Base-by-base conservation (phyloP, 2,113 vertebrate genomes). In the Myrmecophaga tridactyla region DNA sequence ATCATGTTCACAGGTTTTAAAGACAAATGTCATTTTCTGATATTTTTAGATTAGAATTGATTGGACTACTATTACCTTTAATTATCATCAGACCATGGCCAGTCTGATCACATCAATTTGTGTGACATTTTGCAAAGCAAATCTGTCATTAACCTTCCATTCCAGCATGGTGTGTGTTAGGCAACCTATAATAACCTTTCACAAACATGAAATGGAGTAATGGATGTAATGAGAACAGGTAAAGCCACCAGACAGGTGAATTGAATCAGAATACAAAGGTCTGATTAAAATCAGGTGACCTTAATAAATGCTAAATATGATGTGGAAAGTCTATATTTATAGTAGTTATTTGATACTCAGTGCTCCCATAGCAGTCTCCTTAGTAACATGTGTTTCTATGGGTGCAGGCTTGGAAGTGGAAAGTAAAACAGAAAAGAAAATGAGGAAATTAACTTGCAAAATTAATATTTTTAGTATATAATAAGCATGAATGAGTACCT, bases 81-180 rank as follows among this genome's bases (percentile, higher is more conserved):
- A 96, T 98, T 97, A 96, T 51, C 27, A 29, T 6, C 97, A 77
- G 89, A 97, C 83, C 0, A 0, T 92, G 83, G 95, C 76, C 92
- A 95, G 78, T 94, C 56, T 91, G 75, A 97, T 96, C 84, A 36
- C 78, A 70, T 97, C 96, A 97, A 97, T 96, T 94, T 43, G 0
- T 62, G 56, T 90, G 82, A 96, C 88, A 92, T 98, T 97, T 97
- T 97, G 65, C 85, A 97, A 97, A 96, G 51, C 25, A 94, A 97
- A 92, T 85, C 86, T 97, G 34, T 88, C 62, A 96, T 97, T 97
- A 97, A 97, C 95, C 92, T 98, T 96, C 96, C 89, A 93, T 90
- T 96, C 62, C 78, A 84, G 6, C 3, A 39, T 89, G 65, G 51
- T 82, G 51, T 86, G 51, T n/a, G 8, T 80, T 83, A 65, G 17